A percentile compares a stretch with the other conserved stretches of the same genome.
Conservation (phyloP, 1,140 invertebrate genomes). For the Melanaphis sacchari region DNA sequence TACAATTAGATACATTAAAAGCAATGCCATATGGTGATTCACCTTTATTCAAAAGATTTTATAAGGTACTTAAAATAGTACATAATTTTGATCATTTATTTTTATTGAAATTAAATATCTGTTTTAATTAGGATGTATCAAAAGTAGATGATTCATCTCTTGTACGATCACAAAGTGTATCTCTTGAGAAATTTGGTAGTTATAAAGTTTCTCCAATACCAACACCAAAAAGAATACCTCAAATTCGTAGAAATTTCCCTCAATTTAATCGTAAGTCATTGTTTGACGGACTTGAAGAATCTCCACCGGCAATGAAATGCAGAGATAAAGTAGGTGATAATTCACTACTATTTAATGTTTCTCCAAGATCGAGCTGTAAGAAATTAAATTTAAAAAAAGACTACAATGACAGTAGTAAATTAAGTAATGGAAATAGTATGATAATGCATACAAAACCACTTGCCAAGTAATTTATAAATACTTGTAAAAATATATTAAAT, state of each 20-base stretch:
- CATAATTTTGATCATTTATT: not conserved
- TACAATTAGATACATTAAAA: constrained; percentile 65
- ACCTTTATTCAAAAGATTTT: constrained; percentile 70
- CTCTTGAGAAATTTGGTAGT: constrained; percentile 50
- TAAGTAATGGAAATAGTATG: constrained; percentile 14
- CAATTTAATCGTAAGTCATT: constrained; percentile 54
- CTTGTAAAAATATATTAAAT: not conserved
- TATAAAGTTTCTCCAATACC: constrained; percentile 53
- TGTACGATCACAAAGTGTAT: constrained; percentile 44
- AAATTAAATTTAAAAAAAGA: constrained; percentile 54
- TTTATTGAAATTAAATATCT: not conserved
- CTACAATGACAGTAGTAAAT: constrained; percentile 3
- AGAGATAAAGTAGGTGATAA: constrained; percentile 30
- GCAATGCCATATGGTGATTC: constrained; percentile 81
- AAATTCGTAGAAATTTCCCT: constrained; percentile 43
- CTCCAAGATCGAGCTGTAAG: constrained; percentile 36
- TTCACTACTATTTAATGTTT: constrained; percentile 25
- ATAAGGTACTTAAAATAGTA: constrained; percentile 22
- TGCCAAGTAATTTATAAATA: constrained; percentile 47
- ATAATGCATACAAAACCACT: constrained; percentile 49
- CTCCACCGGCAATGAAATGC: constrained; percentile 32
- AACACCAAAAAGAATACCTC: constrained; percentile 29
- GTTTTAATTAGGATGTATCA: constrained; percentile 36
- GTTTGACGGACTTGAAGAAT: constrained; percentile 53
- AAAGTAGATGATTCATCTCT: constrained; percentile 51